Evolutionary conservation across 1,140 invertebrate species (phyloP), one percentile per base, ranked within the genome.

Genomic region (Gonatopus flavifemur): DNA sequence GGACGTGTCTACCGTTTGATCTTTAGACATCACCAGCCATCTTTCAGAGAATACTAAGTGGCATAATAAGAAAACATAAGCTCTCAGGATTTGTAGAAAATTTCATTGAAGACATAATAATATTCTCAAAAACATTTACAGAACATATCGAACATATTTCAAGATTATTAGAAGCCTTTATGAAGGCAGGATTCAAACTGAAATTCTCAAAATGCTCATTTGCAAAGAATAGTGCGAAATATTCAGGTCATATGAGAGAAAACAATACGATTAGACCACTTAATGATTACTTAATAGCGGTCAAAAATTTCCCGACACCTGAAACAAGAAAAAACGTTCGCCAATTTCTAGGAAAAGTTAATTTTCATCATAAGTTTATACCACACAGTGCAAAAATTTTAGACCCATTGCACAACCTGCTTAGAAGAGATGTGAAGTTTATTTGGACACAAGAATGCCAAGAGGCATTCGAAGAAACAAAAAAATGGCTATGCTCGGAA

Each of bases 1-100:
- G 66, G 62, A 62, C 42, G 7, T 60, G 59, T 35, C 35, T 69
- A 32, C 62, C 66, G 3, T 66, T 66, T 52, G 63, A 66, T 10
- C 45, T 67, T 16, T 69, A 72, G 47, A 65, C 59, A 13, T 56
- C 64, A 35, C 62, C 69, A 35, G 57, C 61, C 15, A 71, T 69
- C 18, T 74, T 70, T 49, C 68, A 72, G 55, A 48, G 67, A 49
- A 62, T 64, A 15, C 35, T 64, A 33, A 37, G 30, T 33, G 64
- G 52, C 35, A 64, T 64, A 31, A n/a, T 64, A 30, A 54, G 50
- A 47, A 66, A 67, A 52, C 21, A 66, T 37, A 57, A 63, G 9
- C 31, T 64, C 3, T 47, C 46, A 40, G 38, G 56, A 10, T 60
- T 60, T 45, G 10, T 31, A 9, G 37, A 52, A 39, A 54, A 52